phyloP scores from a whole-genome alignment of 2,888 invertebrate species.

The Tricholauxania praeusta region DNA sequence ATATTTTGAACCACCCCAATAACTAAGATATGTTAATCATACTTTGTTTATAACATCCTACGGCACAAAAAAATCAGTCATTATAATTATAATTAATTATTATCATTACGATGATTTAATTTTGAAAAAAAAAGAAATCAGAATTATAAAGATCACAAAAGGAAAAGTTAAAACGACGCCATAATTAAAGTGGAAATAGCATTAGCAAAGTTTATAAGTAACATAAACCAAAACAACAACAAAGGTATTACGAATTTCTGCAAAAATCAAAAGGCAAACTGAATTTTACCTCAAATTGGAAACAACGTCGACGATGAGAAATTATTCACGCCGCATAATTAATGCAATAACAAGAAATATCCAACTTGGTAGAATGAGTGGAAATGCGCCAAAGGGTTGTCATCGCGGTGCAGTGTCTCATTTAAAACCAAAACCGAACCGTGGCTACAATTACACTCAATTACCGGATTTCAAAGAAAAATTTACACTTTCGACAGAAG shows the following conservation, averaged over 20 bases:
- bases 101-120: too few species aligned
- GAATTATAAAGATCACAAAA: constrained; percentile 29
- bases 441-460: constrained; percentile 68
- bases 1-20: too few species aligned
- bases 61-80: too few species aligned
- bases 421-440: constrained; percentile 36
- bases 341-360: constrained; percentile 54
- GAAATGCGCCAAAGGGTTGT: constrained; percentile 43
- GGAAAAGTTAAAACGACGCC: not conserved
- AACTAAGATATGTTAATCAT: not conserved
- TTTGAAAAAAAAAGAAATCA: constrained; percentile 19
- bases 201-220: constrained; percentile 39
- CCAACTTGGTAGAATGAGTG: not conserved
- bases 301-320: constrained; percentile 40
- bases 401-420: constrained; percentile 43
- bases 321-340: constrained; percentile 64
- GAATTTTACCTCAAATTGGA: constrained; percentile 12
- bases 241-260: not conserved
- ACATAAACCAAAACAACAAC: constrained; percentile 20
- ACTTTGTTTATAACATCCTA: not conserved
- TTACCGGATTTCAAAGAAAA: constrained; percentile 61
- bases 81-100: too few species aligned
- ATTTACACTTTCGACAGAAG: constrained; percentile 49
- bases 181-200: constrained; percentile 46
- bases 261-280: constrained; percentile 19